These are phyloP conservation scores for Clarias gariepinus DNA, from an alignment of 2,113 vertebrate species.

Conservation along the genomic window DNA sequence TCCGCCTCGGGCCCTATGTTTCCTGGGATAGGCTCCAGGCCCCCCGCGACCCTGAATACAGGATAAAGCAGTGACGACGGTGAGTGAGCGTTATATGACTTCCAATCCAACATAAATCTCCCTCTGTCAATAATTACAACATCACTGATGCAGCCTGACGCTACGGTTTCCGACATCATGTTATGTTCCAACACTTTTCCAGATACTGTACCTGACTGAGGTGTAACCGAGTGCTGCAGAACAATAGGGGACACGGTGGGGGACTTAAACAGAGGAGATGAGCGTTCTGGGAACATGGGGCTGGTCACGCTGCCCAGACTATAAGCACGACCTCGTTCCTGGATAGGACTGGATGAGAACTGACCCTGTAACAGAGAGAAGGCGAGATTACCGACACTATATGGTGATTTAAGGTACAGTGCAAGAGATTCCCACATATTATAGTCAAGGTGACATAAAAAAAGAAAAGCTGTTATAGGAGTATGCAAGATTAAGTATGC, in stretches of 20 bases:
- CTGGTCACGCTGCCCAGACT: slow-evolving; percentile 87
- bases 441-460: not conserved
- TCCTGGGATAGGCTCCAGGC: no score
- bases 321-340: slow-evolving; percentile 77
- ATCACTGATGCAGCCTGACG: not conserved
- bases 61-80: no score
- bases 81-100: not conserved
- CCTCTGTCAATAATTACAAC: not conserved
- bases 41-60: no score
- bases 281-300: slow-evolving; percentile 77
- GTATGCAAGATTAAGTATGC: not conserved
- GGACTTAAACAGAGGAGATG: slow-evolving; percentile 74
- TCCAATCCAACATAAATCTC: no score
- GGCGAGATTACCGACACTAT: not conserved
- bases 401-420: not conserved
- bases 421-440: not conserved
- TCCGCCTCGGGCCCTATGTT: no score
- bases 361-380: slow-evolving; percentile 77
- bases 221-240: slow-evolving; percentile 74
- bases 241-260: slow-evolving; percentile 87
- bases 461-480: not conserved
- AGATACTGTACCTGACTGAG: slow-evolving; percentile 77
- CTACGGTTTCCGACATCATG: no score
- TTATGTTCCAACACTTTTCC: not conserved
- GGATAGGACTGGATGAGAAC: slow-evolving; percentile 95